A percentile compares a stretch with the other conserved stretches of the same genome.
phyloP scores from a whole-genome alignment of 2,888 invertebrate species.

The Disparrhopalites patrizii region DNA sequence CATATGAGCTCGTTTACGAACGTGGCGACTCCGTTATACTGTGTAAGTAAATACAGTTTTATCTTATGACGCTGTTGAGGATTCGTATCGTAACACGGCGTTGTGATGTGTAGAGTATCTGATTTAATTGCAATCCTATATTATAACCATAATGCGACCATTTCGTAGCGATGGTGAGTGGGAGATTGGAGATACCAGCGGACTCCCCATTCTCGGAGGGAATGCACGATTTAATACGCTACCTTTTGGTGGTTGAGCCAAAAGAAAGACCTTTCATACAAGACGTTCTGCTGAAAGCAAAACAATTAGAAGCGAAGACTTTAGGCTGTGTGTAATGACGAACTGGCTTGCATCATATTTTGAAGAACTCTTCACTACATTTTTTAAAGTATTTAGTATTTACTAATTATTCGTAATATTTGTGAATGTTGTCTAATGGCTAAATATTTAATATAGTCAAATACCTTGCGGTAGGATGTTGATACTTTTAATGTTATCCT shows the following conservation, averaged over 20 bases:
- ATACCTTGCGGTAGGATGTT: too few relatives aligned
- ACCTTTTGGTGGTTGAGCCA: constrained; percentile 69
- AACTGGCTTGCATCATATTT: not conserved
- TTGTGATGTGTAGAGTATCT: too few relatives aligned
- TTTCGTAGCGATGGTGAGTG: constrained; percentile 77
- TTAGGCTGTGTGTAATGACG: constrained; percentile 58
- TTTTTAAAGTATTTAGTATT: not conserved
- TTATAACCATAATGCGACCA: too few relatives aligned
- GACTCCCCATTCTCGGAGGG: constrained; percentile 65
- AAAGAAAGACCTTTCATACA: constrained; percentile 73
- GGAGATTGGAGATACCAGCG: constrained; percentile 64
- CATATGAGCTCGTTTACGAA: constrained; percentile 78
- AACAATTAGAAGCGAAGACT: constrained; percentile 58
- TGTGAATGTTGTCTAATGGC: too few relatives aligned
- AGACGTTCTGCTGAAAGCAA: constrained; percentile 63
- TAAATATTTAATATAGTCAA: too few relatives aligned
- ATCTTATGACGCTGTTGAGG: too few relatives aligned
- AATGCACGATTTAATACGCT: constrained; percentile 64
- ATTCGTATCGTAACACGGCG: too few relatives aligned
- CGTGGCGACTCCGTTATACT: constrained; percentile 81
- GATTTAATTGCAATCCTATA: too few relatives aligned
- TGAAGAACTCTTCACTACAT: too few relatives aligned
- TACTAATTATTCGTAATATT: not conserved
- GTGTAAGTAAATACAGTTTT: too few relatives aligned
- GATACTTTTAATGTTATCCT: too few relatives aligned